These are phyloP conservation scores for Drosophila oshimai DNA, from an alignment of 1,140 invertebrate genomes.

Conservation along the genomic window DNA sequence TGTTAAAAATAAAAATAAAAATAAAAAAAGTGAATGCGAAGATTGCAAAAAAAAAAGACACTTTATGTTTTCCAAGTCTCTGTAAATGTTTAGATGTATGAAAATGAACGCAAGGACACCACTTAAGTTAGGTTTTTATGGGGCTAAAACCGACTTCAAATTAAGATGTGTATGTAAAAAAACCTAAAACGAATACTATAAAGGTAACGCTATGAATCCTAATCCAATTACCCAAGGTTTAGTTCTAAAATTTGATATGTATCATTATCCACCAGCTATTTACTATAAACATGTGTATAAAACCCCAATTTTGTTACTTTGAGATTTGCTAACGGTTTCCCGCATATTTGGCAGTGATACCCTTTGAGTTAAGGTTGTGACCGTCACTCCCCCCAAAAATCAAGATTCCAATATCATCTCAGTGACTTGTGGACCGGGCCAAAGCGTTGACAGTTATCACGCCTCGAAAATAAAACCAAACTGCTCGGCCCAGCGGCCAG, in stretches of 20 bases:
- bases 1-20: constrained; percentile 46
- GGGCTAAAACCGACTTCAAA: constrained; percentile 52
- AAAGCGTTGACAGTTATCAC: constrained; percentile 59
- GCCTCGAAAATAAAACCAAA: constrained; percentile 71
- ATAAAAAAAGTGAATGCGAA: background rate
- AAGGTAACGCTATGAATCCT: constrained; percentile 44
- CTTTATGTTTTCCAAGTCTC: constrained; percentile 62
- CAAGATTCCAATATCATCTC: background rate
- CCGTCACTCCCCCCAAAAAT: background rate
- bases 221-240: constrained; percentile 39
- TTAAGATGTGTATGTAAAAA: constrained; percentile 69
- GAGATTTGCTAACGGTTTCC: constrained; percentile 18
- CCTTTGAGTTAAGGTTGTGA: background rate
- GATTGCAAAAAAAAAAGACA: constrained; percentile 11
- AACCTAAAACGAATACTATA: constrained; percentile 44
- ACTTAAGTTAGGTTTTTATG: constrained; percentile 65
- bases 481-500: constrained; percentile 24
- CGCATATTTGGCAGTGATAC: background rate
- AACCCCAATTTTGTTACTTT: background rate
- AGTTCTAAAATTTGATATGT: constrained; percentile 45
- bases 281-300: constrained; percentile 45
- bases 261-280: constrained; percentile 30
- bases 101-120: constrained; percentile 37
- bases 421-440: background rate
- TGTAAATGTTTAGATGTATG: constrained; percentile 77